Evolutionary conservation across 2,797 vertebrate species (phyloP).

Genomic region (Neoniphon sammara): DNA sequence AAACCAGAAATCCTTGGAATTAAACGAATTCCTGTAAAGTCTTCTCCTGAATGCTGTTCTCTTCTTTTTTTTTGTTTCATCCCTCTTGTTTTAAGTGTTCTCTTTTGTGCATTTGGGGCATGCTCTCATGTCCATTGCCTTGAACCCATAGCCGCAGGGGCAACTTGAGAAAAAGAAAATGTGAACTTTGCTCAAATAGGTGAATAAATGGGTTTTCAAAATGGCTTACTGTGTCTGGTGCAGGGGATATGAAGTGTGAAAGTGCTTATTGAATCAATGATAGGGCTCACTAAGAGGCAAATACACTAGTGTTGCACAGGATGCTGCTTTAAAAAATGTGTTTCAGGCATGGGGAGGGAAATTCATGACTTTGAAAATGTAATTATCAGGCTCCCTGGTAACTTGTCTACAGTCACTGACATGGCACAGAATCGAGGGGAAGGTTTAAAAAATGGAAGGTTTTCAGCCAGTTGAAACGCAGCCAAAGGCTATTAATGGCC

Average conservation of each 20-base stretch:
- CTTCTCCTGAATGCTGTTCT: constrained; percentile 52
- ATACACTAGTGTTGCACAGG: too few species aligned
- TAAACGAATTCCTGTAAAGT: constrained; percentile 77
- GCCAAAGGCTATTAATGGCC: neutral
- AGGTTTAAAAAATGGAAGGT: neutral
- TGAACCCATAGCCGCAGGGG: constrained; percentile 34
- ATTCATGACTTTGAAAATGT: too few species aligned
- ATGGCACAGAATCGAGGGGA: neutral
- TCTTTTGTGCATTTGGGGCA: constrained; percentile 26
- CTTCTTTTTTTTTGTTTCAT: neutral
- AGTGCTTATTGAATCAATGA: too few species aligned
- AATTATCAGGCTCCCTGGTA: too few species aligned
- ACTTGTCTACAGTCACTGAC: too few species aligned
- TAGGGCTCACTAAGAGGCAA: too few species aligned
- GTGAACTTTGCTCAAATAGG: constrained; percentile 54
- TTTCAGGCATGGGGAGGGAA: too few species aligned
- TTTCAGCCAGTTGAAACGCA: neutral
- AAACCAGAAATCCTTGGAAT: constrained; percentile 62
- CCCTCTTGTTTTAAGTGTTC: constrained; percentile 27
- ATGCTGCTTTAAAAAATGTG: too few species aligned
- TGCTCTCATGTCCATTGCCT: constrained; percentile 34
- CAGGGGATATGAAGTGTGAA: neutral
- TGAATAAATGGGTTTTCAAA: constrained; percentile 74
- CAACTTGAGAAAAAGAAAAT: constrained; percentile 27
- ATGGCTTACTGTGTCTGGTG: constrained; percentile 37